These are phyloP conservation scores for Argyresthia goedartella DNA, from an alignment of 2,888 invertebrate genomes.

Conservation along the genomic window DNA sequence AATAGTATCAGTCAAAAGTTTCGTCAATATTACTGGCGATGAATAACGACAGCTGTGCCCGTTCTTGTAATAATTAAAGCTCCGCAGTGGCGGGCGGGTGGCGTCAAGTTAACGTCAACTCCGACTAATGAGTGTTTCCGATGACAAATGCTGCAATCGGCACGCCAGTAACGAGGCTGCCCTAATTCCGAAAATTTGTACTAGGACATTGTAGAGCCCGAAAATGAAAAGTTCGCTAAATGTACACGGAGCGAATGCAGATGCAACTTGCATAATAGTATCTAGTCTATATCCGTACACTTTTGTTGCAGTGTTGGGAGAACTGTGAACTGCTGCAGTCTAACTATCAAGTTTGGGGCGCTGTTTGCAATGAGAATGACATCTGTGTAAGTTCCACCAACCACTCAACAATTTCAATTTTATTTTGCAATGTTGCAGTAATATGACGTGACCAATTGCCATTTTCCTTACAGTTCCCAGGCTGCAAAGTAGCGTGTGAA, in stretches of 20 bases:
- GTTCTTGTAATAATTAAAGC: constrained; percentile 62
- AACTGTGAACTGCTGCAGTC: constrained; percentile 80
- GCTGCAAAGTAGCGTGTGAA: constrained; percentile 79
- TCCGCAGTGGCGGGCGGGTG: constrained; percentile 35
- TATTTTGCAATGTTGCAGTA: neutral
- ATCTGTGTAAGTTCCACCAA: constrained; percentile 75
- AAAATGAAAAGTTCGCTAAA: too few relatives aligned
- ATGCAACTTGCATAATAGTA: too few relatives aligned
- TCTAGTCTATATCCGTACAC: constrained; percentile 6
- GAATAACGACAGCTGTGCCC: constrained; percentile 44
- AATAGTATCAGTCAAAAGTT: constrained; percentile 27
- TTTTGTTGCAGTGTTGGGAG: constrained; percentile 81
- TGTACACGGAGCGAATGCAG: too few relatives aligned
- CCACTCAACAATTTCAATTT: neutral
- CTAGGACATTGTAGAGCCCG: constrained; percentile 11
- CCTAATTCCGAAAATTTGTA: constrained; percentile 31
- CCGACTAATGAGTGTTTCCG: constrained; percentile 57
- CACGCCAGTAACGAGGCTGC: constrained; percentile 21
- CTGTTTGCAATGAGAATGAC: constrained; percentile 78
- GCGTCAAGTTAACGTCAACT: constrained; percentile 64
- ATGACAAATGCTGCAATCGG: constrained; percentile 59
- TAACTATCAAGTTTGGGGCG: constrained; percentile 80
- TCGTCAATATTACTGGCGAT: constrained; percentile 61
- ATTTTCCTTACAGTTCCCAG: constrained; percentile 73
- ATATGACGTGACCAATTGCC: constrained; percentile 6